A percentile compares a stretch with the other conserved stretches of the same genome.
Conservation (phyloP, 1,140 invertebrate genomes). For the Drosophila athabasca region DNA sequence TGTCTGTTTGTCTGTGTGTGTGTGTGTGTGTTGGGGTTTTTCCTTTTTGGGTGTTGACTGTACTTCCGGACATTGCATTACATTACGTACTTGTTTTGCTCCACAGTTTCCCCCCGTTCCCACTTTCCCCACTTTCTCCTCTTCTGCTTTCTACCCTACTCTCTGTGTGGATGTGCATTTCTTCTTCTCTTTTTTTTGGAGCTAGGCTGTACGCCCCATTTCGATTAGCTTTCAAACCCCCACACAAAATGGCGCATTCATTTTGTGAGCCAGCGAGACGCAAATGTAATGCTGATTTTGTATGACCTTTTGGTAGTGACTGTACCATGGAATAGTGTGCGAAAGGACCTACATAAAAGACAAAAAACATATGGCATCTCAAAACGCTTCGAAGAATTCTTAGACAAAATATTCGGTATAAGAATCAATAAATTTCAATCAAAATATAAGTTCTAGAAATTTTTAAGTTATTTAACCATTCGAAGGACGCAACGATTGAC, state of each 20-base stretch:
- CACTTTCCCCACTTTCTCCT: not conserved
- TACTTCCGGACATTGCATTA: constrained; percentile 58
- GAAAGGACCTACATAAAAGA: not conserved
- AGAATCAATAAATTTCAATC: too few relatives aligned
- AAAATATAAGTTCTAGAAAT: too few relatives aligned
- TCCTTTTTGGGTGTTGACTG: constrained; percentile 52
- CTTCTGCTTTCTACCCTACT: not conserved
- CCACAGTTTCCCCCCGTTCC: too few relatives aligned
- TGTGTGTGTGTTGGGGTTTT: constrained; percentile 17
- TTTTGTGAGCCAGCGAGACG: constrained; percentile 10
- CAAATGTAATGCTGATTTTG: not conserved
- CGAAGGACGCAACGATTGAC: too few relatives aligned
- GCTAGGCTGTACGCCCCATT: constrained; percentile 16
- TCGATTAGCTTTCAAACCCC: constrained; percentile 55
- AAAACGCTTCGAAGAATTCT: too few relatives aligned
- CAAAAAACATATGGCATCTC: not conserved
- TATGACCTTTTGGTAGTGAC: constrained; percentile 11
- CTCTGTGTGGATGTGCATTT: constrained; percentile 5
- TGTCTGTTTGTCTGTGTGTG: not conserved
- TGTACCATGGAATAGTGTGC: constrained; percentile 11
- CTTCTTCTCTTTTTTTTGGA: constrained; percentile 6
- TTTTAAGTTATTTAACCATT: too few relatives aligned
- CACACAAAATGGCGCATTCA: constrained; percentile 41
- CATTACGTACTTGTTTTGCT: constrained; percentile 18
- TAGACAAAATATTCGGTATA: too few relatives aligned